Percentiles rank a stretch among this genome's conserved stretches.
These are phyloP conservation scores for Rhagologus leucostigma DNA, from an alignment of 2,113 vertebrate genomes.

Conservation along the genomic window DNA sequence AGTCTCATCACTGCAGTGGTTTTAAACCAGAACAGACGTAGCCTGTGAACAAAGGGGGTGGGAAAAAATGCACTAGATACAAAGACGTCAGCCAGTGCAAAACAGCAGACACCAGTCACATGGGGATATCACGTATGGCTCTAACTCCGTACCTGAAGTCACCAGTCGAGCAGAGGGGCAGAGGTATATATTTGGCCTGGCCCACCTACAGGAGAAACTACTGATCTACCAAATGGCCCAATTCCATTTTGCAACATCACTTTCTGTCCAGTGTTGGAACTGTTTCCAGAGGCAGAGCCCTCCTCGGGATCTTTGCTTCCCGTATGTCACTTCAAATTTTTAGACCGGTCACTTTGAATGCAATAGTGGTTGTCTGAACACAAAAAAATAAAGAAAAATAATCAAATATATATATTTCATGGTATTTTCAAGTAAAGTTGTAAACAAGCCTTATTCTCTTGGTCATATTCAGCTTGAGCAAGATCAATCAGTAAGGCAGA, in stretches of 20 bases:
- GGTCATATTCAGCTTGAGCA: neutral
- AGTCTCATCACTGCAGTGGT: neutral
- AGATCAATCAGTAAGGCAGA: neutral
- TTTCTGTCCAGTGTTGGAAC: neutral
- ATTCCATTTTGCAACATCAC: neutral
- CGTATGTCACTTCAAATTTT: neutral
- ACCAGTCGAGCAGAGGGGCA: neutral
- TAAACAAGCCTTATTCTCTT: neutral
- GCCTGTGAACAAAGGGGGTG: neutral
- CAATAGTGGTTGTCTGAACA: neutral
- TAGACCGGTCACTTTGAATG: neutral
- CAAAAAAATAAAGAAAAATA: no score
- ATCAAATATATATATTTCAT: neutral
- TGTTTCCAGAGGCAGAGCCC: neutral
- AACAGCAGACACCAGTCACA: neutral
- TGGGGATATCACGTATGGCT: neutral
- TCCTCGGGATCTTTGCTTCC: accelerated
- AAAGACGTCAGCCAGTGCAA: neutral
- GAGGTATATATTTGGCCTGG: neutral
- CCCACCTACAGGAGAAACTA: neutral
- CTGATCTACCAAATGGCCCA: neutral
- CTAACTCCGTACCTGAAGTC: neutral
- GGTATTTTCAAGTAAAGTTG: neutral
- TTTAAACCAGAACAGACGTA: neutral
- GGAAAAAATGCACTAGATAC: neutral